Percentiles rank a stretch among this genome's conserved stretches.
phyloP scores from a whole-genome alignment of 2,888 invertebrate genomes.

The Myopa tessellatipennis region DNA sequence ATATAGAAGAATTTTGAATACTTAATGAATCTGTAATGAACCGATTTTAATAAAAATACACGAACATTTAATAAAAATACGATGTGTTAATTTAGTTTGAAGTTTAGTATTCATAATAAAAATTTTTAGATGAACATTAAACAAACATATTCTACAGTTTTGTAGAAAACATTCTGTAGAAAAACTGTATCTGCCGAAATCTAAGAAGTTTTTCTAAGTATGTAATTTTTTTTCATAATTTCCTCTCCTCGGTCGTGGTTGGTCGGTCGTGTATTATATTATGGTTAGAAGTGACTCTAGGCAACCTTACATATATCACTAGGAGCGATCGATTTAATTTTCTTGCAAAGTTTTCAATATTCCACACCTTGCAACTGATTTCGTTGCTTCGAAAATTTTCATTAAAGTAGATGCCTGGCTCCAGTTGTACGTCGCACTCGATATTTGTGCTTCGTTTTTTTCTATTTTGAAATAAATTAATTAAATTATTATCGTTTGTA shows the following conservation, averaged over 20 bases:
- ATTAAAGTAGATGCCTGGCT: constrained; percentile 5
- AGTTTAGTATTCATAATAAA: too few species aligned
- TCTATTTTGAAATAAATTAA: constrained; percentile 18
- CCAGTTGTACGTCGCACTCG: neutral
- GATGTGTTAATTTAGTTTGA: too few species aligned
- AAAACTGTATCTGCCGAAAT: too few species aligned
- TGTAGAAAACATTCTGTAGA: too few species aligned
- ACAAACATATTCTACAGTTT: too few species aligned
- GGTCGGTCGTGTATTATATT: too few species aligned
- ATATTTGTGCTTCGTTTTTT: constrained; percentile 8
- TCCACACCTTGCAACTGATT: constrained; percentile 13
- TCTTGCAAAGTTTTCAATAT: neutral
- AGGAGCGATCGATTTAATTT: constrained; percentile 35
- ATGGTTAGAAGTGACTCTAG: constrained; percentile 9
- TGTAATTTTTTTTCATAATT: too few species aligned
- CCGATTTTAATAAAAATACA: neutral
- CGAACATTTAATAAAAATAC: neutral
- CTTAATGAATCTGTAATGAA: neutral
- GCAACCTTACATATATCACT: constrained; percentile 24
- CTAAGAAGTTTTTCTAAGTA: too few species aligned
- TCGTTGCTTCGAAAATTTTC: constrained; percentile 14
- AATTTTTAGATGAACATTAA: too few species aligned
- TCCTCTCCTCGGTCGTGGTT: too few species aligned
- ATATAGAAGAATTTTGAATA: neutral
- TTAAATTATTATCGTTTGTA: constrained; percentile 8